Evolutionary conservation across 1,140 invertebrate species (phyloP), one percentile per base, ranked within the genome.

Genomic region (Andricus grossulariae): DNA sequence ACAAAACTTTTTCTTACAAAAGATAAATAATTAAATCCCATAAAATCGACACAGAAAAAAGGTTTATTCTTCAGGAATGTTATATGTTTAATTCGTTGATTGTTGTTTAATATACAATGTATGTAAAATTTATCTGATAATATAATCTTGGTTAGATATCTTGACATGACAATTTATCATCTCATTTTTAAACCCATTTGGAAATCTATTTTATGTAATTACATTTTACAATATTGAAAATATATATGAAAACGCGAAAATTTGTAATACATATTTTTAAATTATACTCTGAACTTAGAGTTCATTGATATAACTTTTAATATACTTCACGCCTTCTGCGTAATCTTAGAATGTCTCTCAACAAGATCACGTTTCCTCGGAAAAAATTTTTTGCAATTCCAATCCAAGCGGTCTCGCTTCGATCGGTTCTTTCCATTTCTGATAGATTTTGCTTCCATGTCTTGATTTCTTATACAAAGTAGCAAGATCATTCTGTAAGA

Each of bases 321-420:
- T 32, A 32, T 32, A 66, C 57, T 66, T 39, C 55, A 60, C 55
- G 55, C 55, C 55, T 60, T 60, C 55, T 60, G 55, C 55, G 19
- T 21, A 12, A 21, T 21, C 8, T 2, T 57, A 57, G 55, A 57
- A 57, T 57, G 55, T 21, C 55, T 57, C 19, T 66, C 21, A 66
- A 66, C 57, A 66, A 66, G 57, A 66, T 66, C 57, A 66, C 57
- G 57, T 66, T 66, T 66, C 57, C 57, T 66, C 39, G 57, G 57
- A 57, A 11, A 13, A 57, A 6, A 66, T 66, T 66, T 66, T 66
- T 66, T 66, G 57, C 57, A 66, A 66, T 66, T 66, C 57, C 57
- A n/a, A 54, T 54, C 52, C 1, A 54, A 45, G 39, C 52, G 21
- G 57, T 66, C 57, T 66, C 57, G 57, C 21, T 66, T 66, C 57